Percentiles rank a stretch among this genome's conserved stretches.
Conservation (phyloP, 2,888 invertebrate genomes). For the Caenorhabditis sulstoni region DNA sequence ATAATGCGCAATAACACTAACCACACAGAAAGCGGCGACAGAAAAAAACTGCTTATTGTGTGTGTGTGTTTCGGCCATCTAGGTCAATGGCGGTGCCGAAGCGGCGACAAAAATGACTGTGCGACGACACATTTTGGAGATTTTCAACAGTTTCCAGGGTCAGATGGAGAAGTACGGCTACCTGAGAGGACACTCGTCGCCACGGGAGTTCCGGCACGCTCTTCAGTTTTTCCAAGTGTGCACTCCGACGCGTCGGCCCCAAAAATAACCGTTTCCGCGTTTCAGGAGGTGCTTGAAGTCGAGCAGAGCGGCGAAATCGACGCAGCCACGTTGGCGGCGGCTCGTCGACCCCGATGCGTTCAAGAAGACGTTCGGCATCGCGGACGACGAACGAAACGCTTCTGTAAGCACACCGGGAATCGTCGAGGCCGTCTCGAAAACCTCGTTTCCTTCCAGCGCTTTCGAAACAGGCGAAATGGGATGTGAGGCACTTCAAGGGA, state of each 20-base stretch:
- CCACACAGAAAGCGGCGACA: neutral
- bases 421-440: neutral
- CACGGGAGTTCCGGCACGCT: conserved; percentile 71
- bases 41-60: conserved; percentile 45
- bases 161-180: conserved; percentile 77
- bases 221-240: conserved; percentile 69
- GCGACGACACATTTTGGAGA: conserved; percentile 7
- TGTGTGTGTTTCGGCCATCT: conserved; percentile 13
- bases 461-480: conserved; percentile 66
- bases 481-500: conserved; percentile 59
- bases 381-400: conserved; percentile 50
- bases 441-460: conserved; percentile 46
- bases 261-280: conserved; percentile 5
- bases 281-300: conserved; percentile 76
- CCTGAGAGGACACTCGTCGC: conserved; percentile 69
- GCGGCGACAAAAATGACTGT: too few species aligned
- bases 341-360: conserved; percentile 74
- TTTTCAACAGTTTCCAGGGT: conserved; percentile 69
- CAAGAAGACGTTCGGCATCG: conserved; percentile 68
- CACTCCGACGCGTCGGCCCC: neutral
- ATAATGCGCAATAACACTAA: conserved; percentile 43
- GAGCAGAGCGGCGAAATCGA: conserved; percentile 74
- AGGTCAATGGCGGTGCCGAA: conserved; percentile 56
- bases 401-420: conserved; percentile 44
- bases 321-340: conserved; percentile 69